A percentile compares a stretch with the other conserved stretches of the same genome.
These are phyloP conservation scores for Tetrao urogallus DNA, from an alignment of 2,113 vertebrate species.

Conservation along the genomic window DNA sequence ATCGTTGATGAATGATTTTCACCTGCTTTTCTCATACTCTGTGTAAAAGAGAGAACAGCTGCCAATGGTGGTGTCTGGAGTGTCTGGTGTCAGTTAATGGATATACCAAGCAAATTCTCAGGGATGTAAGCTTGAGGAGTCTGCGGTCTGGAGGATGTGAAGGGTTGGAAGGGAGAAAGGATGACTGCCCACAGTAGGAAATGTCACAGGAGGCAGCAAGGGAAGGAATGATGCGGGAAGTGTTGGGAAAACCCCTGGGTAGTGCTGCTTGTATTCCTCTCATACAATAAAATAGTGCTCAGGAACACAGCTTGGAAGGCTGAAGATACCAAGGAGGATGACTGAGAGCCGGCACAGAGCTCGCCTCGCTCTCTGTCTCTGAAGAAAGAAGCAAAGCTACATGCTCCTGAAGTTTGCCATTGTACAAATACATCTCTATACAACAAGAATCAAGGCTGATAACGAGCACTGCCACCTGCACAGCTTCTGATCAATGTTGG, in stretches of 20 bases:
- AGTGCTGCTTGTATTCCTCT: not conserved
- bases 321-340: not conserved
- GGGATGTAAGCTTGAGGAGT: not conserved
- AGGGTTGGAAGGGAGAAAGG: not conserved
- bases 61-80: not conserved
- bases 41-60: not conserved
- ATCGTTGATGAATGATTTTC: not conserved
- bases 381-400: not conserved
- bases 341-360: not conserved
- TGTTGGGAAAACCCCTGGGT: not conserved
- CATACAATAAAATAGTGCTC: rapidly evolving
- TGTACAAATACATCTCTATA: not conserved
- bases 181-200: not conserved
- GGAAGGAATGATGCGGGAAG: not conserved
- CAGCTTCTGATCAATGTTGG: not conserved
- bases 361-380: not conserved
- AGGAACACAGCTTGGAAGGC: rapidly evolving
- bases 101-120: not conserved
- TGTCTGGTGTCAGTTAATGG: not conserved
- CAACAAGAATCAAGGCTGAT: not conserved
- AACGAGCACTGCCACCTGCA: not conserved
- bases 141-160: not conserved
- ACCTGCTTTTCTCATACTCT: not conserved
- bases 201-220: not conserved
- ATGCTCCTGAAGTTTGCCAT: not conserved